phyloP scores from a whole-genome alignment of 2,113 vertebrate species.

The Nanorana parkeri region DNA sequence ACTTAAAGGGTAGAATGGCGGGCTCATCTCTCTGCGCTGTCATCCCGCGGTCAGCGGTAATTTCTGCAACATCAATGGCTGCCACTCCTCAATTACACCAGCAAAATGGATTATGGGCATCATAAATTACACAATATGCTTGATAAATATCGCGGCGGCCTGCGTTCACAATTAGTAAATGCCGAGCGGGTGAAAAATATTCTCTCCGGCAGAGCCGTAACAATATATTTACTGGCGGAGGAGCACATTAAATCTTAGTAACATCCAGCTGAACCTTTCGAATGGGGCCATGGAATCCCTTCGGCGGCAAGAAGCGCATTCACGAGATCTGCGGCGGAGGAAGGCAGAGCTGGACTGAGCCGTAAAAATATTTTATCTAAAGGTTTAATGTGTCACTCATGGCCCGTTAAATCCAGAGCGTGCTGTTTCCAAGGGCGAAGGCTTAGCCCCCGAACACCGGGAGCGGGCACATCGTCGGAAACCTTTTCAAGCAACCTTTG shows the following conservation, averaged over 20 bases:
- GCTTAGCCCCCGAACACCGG: not conserved
- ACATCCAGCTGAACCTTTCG: slow-evolving; percentile 16
- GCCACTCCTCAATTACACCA: not conserved
- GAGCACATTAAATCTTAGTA: slow-evolving; percentile 25
- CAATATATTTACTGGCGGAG: slow-evolving; percentile 9
- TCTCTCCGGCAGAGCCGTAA: not conserved
- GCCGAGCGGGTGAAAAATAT: not conserved
- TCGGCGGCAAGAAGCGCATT: not conserved
- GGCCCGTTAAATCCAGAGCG: slow-evolving; percentile 4
- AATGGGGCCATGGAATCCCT: not conserved
- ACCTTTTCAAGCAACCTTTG: not conserved
- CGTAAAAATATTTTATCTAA: slow-evolving; percentile 23
- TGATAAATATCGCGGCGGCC: slow-evolving; percentile 7
- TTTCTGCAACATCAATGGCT: not conserved
- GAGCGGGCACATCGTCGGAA: not conserved
- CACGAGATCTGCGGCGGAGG: not conserved
- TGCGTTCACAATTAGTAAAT: slow-evolving; percentile 7
- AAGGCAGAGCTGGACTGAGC: not conserved
- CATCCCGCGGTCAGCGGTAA: not conserved
- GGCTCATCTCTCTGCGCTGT: not conserved
- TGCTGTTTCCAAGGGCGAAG: not conserved
- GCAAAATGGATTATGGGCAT: not conserved
- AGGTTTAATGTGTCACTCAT: slow-evolving; percentile 42
- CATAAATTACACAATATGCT: not conserved
- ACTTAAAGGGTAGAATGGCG: not conserved